Conservation (phyloP, 2,888 invertebrate genomes). For the Drepana falcataria region DNA sequence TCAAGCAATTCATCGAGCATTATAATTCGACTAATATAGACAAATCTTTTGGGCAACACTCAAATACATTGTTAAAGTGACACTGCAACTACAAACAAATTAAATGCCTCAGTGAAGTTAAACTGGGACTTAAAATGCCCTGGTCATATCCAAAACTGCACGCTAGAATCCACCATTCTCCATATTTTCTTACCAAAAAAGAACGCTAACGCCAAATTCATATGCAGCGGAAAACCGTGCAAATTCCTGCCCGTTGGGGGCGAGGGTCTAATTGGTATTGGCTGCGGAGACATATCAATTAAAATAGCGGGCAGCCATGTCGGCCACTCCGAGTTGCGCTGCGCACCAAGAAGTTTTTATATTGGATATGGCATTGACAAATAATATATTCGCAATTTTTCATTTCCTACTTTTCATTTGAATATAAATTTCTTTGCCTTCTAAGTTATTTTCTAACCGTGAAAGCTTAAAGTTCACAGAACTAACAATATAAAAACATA, state of each 20-base stretch:
- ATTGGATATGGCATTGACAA: slow-evolving; percentile 17
- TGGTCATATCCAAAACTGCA: too few species aligned
- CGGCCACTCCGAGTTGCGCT: slow-evolving; percentile 21
- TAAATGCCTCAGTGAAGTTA: too few species aligned
- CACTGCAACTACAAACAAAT: too few species aligned
- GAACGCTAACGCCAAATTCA: not conserved
- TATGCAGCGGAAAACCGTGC: not conserved
- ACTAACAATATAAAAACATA: too few species aligned
- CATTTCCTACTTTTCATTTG: not conserved
- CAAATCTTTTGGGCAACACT: too few species aligned
- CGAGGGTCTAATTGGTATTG: slow-evolving; percentile 41
- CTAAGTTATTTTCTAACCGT: too few species aligned
- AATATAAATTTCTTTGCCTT: too few species aligned
- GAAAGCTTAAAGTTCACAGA: too few species aligned
- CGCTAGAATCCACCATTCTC: not conserved
- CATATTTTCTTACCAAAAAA: not conserved
- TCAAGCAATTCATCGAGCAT: too few species aligned
- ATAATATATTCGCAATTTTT: not conserved
- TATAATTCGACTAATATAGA: too few species aligned
- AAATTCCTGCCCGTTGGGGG: not conserved
- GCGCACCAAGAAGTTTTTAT: not conserved
- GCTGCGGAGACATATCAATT: slow-evolving; percentile 66
- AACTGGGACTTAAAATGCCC: too few species aligned
- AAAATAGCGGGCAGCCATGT: slow-evolving; percentile 53
- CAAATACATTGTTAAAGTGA: too few species aligned